Conservation (phyloP, 2,888 invertebrate genomes). For the Cantharis nigra region DNA sequence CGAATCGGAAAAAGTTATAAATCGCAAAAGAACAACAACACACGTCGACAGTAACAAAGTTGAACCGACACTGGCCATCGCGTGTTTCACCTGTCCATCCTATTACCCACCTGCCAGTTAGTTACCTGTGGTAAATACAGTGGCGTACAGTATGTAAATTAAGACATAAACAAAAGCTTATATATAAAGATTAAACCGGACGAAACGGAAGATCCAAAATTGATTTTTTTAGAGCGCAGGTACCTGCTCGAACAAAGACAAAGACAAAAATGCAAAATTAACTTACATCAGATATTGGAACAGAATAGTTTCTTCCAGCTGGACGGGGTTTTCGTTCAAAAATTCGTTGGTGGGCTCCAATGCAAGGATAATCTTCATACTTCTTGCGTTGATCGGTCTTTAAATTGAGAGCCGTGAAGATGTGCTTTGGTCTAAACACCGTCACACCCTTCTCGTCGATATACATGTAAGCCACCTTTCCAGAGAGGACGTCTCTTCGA, state of each 20-base stretch:
- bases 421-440: conserved; percentile 74
- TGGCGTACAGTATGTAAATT: conserved; percentile 14
- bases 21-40: conserved; percentile 14
- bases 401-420: conserved; percentile 73
- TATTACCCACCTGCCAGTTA: conserved; percentile 45
- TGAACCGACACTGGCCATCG: conserved; percentile 39
- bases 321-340: conserved; percentile 31
- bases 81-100: conserved; percentile 42
- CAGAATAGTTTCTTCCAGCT: neutral
- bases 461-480: conserved; percentile 75
- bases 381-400: conserved; percentile 60
- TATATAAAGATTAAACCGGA: neutral
- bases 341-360: conserved; percentile 50
- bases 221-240: neutral
- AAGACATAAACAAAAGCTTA: neutral
- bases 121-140: conserved; percentile 15
- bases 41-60: conserved; percentile 25
- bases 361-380: conserved; percentile 49
- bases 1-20: conserved; percentile 2
- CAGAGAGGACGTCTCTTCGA: conserved; percentile 73
- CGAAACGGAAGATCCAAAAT: neutral
- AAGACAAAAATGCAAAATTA: neutral
- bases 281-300: neutral
- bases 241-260: neutral
- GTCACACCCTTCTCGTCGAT: conserved; percentile 72